Evolutionary conservation across 2,797 vertebrate genomes (phyloP).

Genomic region (Mionectes olivaceus): DNA sequence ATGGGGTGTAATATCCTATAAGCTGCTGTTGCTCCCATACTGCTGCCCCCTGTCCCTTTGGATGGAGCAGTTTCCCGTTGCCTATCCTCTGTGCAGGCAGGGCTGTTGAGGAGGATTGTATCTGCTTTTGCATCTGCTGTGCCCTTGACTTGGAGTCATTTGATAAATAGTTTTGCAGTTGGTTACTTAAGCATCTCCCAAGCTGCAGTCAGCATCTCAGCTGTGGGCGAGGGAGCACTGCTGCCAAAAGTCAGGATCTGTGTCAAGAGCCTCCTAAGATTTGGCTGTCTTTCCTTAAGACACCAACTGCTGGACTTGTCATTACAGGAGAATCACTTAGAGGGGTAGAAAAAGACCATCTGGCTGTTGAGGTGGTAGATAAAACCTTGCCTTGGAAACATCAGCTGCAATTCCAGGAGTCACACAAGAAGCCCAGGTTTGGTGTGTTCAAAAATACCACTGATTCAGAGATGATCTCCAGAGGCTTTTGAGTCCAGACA

Average conservation of each 20-base stretch:
- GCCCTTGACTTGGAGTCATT: not conserved
- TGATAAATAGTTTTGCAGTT: constrained; percentile 43
- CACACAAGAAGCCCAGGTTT: not conserved
- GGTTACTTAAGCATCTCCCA: constrained; percentile 28
- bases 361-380: not conserved
- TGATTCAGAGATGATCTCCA: not conserved
- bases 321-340: not conserved
- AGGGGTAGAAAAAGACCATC: not conserved
- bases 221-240: not conserved
- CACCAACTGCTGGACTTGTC: not conserved
- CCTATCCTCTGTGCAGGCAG: not conserved
- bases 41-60: not conserved
- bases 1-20: not conserved
- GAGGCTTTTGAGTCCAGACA: not conserved
- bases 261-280: not conserved
- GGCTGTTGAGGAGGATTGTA: not conserved
- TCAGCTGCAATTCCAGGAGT: not conserved
- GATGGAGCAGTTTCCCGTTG: not conserved
- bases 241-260: constrained; percentile 43
- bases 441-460: not conserved
- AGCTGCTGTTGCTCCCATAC: rapidly evolving
- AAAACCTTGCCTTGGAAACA: not conserved
- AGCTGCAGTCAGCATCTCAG: constrained; percentile 14
- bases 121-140: not conserved
- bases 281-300: constrained; percentile 23